Conservation (phyloP, 2,797 vertebrate genomes). For the Silurus aristotelis region DNA sequence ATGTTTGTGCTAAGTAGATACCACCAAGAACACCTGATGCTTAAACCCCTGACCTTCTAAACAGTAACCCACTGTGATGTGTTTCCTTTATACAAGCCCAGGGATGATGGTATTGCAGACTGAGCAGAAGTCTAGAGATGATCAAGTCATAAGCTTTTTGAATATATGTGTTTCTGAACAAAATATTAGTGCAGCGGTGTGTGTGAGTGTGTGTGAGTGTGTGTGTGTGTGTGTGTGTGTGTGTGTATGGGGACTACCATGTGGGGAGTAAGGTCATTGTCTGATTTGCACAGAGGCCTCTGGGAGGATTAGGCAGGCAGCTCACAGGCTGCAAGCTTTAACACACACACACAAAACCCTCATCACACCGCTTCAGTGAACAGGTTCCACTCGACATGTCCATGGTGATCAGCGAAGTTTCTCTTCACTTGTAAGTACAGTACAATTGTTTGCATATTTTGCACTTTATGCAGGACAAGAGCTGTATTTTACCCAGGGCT, state of each 20-base stretch:
- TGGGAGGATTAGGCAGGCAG: slow-evolving; percentile 71
- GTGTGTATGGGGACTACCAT: slow-evolving; percentile 45
- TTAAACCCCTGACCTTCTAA: too few relatives aligned
- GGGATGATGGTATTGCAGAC: too few relatives aligned
- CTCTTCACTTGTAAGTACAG: slow-evolving; percentile 82
- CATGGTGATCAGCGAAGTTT: slow-evolving; percentile 82
- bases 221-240: slow-evolving; percentile 18
- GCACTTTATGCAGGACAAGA: neutral
- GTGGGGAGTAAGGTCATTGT: slow-evolving; percentile 68
- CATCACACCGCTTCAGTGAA: slow-evolving; percentile 63
- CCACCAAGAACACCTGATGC: too few relatives aligned
- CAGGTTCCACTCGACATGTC: slow-evolving; percentile 71
- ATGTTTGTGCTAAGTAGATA: too few relatives aligned
- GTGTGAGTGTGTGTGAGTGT: slow-evolving; percentile 50
- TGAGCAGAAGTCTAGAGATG: too few relatives aligned
- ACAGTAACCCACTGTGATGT: too few relatives aligned
- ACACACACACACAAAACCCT: slow-evolving; percentile 63
- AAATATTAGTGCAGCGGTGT: slow-evolving; percentile 71
- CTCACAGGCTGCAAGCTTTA: slow-evolving; percentile 63
- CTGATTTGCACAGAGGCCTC: slow-evolving; percentile 69
- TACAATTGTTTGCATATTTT: slow-evolving; percentile 22
- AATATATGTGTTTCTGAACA: slow-evolving; percentile 65
- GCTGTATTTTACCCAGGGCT: neutral
- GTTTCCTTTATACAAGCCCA: too few relatives aligned
- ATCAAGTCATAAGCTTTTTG: too few relatives aligned